phyloP scores from a whole-genome alignment of 2,888 invertebrate genomes.

The Agonum fuliginosum region DNA sequence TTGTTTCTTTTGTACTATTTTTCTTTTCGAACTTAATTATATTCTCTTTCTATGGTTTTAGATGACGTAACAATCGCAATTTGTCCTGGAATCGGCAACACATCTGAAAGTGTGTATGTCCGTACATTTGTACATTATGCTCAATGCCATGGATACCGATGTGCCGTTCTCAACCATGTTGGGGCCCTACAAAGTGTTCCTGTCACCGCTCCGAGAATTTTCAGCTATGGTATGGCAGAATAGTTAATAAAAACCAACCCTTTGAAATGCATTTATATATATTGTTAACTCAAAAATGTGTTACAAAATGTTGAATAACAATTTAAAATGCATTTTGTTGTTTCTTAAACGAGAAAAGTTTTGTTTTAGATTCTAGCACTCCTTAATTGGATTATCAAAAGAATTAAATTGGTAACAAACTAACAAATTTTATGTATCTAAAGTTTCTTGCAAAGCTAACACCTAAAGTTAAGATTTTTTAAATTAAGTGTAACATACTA shows the following conservation, averaged over 20 bases:
- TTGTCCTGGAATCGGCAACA: conserved; percentile 95
- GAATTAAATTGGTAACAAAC: not conserved
- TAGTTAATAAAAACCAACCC: not conserved
- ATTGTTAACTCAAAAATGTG: not conserved
- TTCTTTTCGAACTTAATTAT: not conserved
- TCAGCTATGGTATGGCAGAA: conserved; percentile 87
- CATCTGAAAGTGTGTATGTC: conserved; percentile 95
- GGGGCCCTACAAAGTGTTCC: conserved; percentile 91
- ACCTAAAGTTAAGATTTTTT: conserved; percentile 1
- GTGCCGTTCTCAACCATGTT: conserved; percentile 95
- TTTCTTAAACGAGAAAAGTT: not conserved
- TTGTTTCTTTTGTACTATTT: not conserved
- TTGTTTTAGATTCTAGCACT: not conserved
- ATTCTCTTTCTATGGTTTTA: conserved; percentile 72
- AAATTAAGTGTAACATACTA: not conserved
- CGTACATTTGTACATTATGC: conserved; percentile 95
- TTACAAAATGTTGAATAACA: not conserved
- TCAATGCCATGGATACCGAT: conserved; percentile 92
- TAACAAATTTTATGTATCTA: not conserved
- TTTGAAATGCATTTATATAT: not conserved
- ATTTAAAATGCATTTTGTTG: not conserved
- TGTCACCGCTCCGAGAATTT: conserved; percentile 91
- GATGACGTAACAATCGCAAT: conserved; percentile 92
- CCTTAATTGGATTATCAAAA: not conserved
- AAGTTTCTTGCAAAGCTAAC: conserved; percentile 4